Evolutionary conservation across 2,797 vertebrate genomes (phyloP).

Genomic region (Orestias chungarensis): DNA sequence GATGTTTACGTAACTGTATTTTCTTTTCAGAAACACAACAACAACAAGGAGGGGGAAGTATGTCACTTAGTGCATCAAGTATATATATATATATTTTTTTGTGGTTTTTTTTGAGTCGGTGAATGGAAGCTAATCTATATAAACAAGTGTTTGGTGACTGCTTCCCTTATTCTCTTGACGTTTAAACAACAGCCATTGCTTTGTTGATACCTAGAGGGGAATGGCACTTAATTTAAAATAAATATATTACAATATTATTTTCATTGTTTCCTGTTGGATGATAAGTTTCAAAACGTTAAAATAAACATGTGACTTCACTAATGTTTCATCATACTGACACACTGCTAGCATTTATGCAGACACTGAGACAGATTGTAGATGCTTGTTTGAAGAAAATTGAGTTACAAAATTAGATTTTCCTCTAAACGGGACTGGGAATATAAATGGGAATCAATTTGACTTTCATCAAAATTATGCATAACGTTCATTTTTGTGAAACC

Average conservation of each 20-base stretch:
- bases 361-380: not conserved
- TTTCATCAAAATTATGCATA: not conserved
- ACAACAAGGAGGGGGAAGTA: constrained; percentile 84
- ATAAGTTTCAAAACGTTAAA: constrained; percentile 12
- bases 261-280: constrained; percentile 7
- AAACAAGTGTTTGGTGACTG: constrained; percentile 52
- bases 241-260: constrained; percentile 20
- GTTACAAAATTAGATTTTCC: constrained; percentile 1
- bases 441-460: constrained; percentile 3
- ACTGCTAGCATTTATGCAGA: constrained; percentile 5
- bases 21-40: constrained; percentile 85
- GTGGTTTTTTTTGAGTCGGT: constrained; percentile 62
- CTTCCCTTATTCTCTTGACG: constrained; percentile 41
- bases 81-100: constrained; percentile 43
- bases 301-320: constrained; percentile 8
- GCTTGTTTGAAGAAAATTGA: not conserved
- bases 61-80: constrained; percentile 77
- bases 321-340: constrained; percentile 36
- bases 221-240: constrained; percentile 62
- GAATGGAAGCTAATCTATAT: constrained; percentile 58
- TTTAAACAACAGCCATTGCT: constrained; percentile 39
- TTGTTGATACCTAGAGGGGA: constrained; percentile 50
- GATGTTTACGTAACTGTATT: constrained; percentile 80
- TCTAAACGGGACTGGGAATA: not conserved
- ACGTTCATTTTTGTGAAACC: not conserved